Base-by-base conservation (phyloP, 2,113 vertebrate species). In the Perca flavescens region DNA sequence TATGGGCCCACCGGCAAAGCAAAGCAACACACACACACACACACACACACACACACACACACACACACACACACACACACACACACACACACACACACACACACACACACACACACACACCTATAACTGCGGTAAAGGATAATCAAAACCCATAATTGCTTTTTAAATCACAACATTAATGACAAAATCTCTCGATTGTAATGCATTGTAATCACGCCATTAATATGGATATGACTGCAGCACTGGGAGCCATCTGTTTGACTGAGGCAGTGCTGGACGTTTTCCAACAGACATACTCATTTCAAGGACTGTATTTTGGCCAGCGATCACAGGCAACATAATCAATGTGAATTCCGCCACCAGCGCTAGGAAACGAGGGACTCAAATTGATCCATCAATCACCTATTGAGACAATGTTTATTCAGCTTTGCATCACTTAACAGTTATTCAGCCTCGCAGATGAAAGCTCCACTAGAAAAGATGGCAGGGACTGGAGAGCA, bases 141-240 rank as follows among this genome's bases (percentile, higher is more conserved):
- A 94, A 95, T 95, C 91, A 94, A 92, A 93, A 90, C 71, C 88
- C 89, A 92, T 95, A 94, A 95, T 95, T 93, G 94, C 92, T 94
- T 95, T 94, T 95, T 93, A 94, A 94, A 95, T 95, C 92, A 92
- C 93, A 89, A 86, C 80, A 87, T 92, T 94, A 94, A 95, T 93
- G 93, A 95, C 89, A 90, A 93, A 90, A 94, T 94, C 90, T 93
- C 92, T 91, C 15, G 62, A 94, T 94, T 93, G 91, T 90, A 92
- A 90, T 91, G 93, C 83, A 92, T 94, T 93, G 92, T 95, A 93
- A 95, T 94, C 91, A 93, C 47, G 88, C 85, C 89, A 95, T 95
- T 94, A 95, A 94, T 95, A 94, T 94, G 94, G 91, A 94, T 90
- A 88, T 86, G 88, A 89, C 85, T 89, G 71, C 89, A 91, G 91